Evolutionary conservation across 1,140 invertebrate genomes (phyloP), one percentile per base, ranked within the genome.

Genomic region (Megathymus violae): DNA sequence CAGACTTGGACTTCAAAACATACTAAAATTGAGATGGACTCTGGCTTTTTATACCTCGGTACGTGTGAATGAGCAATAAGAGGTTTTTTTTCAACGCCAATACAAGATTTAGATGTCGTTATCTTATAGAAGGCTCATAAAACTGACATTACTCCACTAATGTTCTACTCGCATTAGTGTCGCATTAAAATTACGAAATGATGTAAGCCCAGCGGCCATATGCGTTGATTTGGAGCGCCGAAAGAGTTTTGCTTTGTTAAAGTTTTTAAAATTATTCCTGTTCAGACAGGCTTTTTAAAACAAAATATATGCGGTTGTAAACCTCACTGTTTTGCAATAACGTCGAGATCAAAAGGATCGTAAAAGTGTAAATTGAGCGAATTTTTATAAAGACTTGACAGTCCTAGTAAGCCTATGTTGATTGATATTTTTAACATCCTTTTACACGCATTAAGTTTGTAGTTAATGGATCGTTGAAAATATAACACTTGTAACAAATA

Each of bases 61-160:
- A 31, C 27, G 27, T 31, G 27, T 31, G 27, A 31, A 31, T 31
- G 27, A 2, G 19, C 19, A 31, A 31, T 31, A 4, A 31, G 27
- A 36, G 36, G 61, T n/a, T n/a, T 43, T 71, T 63, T 44, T 19
- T 56, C 43, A 61, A 60, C 47, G 41, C 58, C 67, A 67, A 74
- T 64, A 38, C 52, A 41, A 69, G 67, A 78, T 80, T 79, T 77
- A 71, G 69, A 71, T 60, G 68, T 60, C 69, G 66, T 78, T 82
- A 85, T 85, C 78, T 84, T 43, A 43, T 67, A 71, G 69, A 67
- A 59, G 66, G 63, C 66, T 78, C 78, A 75, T 89, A 83, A 87
- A 87, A 87, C 70, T 76, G 71, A 78, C 76, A 80, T 85, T 80
- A 89, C 78, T 76, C 75, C 68, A 66, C 80, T 89, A 89, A 89